Evolutionary conservation across 2,888 invertebrate species (phyloP), one percentile per base, ranked within the genome.

Genomic region (Eustalomyia histrio): DNA sequence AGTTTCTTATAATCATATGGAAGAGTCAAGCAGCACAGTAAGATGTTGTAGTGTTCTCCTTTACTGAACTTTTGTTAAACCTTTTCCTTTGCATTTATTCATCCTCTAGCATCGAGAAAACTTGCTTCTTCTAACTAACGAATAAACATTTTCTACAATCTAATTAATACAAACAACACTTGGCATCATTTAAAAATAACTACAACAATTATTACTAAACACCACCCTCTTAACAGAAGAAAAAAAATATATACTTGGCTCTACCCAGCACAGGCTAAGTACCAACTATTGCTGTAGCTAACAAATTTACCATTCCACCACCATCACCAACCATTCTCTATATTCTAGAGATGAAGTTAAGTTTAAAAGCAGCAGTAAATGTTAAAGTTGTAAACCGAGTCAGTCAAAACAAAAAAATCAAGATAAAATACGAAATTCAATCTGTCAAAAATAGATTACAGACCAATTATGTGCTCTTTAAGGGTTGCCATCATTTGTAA

Each of bases 371-470:
- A 71, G 72, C 67, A 72, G 72, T 65, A 72, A 72, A 47, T 72
- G n/a, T 6, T 50, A 47, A 73, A 68, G 43, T 67, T 79, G 83
- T 82, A 83, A 84, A 82, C 84, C 83, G 79, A 88, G 87, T 87
- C 88, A 90, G 89, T 90, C 90, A 89, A 90, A 90, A 90, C 89
- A 90, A 89, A 65, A n/a, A 80, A 90, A 89, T 89, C 89, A 89
- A 88, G 89, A 90, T 89, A 90, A 89, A 86, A 87, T 89, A 88
- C 87, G 89, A 90, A 90, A 90, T 90, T 90, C 90, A 90, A 90
- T 90, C 90, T 90, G 90, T 90, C 90, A 90, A 89, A 90, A 90
- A 89, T 89, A 90, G 90, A 90, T 90, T 90, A 90, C 88, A 90
- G 89, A 90, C 90, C 90, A 90, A 90, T 90, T 90, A 90, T 87